A percentile compares a stretch with the other conserved stretches of the same genome.
Conservation (phyloP, 2,888 invertebrate genomes). For the Neocrepidodera transversa region DNA sequence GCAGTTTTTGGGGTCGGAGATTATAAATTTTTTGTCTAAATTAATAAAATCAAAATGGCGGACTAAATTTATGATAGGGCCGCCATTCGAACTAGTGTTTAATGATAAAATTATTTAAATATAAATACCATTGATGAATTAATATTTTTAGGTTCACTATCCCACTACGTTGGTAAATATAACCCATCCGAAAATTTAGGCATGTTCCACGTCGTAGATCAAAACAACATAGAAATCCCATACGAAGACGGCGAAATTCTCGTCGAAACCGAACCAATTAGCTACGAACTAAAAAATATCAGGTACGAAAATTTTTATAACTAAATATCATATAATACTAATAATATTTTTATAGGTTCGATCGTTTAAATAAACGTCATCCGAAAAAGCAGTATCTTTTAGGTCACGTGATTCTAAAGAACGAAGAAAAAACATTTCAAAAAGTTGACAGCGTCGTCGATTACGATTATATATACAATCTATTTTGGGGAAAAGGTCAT, state of each 20-base stretch:
- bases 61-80: too few species aligned
- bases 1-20: too few species aligned
- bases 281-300: constrained; percentile 72
- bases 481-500: constrained; percentile 82
- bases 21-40: too few species aligned
- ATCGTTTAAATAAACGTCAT: constrained; percentile 57
- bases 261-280: constrained; percentile 79
- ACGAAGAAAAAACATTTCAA: constrained; percentile 60
- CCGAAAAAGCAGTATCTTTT: constrained; percentile 54
- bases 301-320: constrained; percentile 41
- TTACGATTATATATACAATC: constrained; percentile 73
- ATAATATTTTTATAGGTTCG: constrained; percentile 45
- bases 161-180: constrained; percentile 75
- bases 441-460: constrained; percentile 76
- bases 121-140: too few species aligned
- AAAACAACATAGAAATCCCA: constrained; percentile 65
- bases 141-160: constrained; percentile 53
- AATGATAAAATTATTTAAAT: too few species aligned
- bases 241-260: constrained; percentile 77
- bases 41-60: too few species aligned
- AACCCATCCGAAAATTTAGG: constrained; percentile 71
- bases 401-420: constrained; percentile 59
- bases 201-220: constrained; percentile 72
- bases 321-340: too few species aligned
- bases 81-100: too few species aligned